Percentiles rank a stretch among this genome's conserved stretches.
phyloP scores from a whole-genome alignment of 2,888 invertebrate genomes.

The Microplitis manilae region DNA sequence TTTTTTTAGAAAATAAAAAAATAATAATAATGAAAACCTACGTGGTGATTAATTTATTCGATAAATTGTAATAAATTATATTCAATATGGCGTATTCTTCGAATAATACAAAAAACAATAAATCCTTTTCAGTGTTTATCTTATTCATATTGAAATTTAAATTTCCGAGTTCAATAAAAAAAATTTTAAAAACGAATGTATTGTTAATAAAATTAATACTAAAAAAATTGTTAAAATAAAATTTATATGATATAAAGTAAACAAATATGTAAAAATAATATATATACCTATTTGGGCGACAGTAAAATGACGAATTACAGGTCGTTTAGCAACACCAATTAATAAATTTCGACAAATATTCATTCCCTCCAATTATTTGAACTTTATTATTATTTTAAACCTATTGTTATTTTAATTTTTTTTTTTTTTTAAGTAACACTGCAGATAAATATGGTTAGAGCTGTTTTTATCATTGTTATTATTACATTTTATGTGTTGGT shows the following conservation, averaged over 20 bases:
- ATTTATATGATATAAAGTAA: background rate
- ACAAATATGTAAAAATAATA: background rate
- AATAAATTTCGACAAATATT: constrained; percentile 42
- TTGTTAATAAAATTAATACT: background rate
- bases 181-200: background rate
- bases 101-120: constrained; percentile 17
- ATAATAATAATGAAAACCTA: background rate
- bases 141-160: background rate
- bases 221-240: background rate
- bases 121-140: constrained; percentile 27
- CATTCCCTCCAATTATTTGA: constrained; percentile 5
- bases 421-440: background rate
- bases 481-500: background rate
- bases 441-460: constrained; percentile 58
- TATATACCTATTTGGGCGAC: constrained; percentile 34
- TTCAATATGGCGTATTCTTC: background rate
- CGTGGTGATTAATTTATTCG: background rate
- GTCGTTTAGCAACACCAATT: constrained; percentile 31
- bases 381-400: background rate
- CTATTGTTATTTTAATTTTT: background rate
- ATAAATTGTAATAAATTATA: background rate
- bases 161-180: background rate
- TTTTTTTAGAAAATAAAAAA: too few species aligned
- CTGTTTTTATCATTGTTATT: constrained; percentile 41
- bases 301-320: constrained; percentile 31